Percentiles rank a stretch among this genome's conserved stretches.
phyloP scores from a whole-genome alignment of 2,888 invertebrate genomes.

The Caenorhabditis sp. region DNA sequence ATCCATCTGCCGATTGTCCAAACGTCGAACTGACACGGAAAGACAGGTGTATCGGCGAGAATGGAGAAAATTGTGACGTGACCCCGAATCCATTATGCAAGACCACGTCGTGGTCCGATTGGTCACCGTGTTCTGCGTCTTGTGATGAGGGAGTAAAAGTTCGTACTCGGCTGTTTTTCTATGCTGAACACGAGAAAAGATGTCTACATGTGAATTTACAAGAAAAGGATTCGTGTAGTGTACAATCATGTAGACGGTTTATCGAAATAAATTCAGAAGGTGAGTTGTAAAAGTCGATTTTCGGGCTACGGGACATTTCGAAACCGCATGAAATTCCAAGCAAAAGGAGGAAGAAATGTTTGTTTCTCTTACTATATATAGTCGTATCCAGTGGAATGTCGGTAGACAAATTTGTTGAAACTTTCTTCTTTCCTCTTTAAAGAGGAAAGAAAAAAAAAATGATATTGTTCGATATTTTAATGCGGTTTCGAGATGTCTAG shows the following conservation, averaged over 20 bases:
- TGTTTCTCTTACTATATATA: too few species aligned
- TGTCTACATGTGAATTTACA: conserved; percentile 61
- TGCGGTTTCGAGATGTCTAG: too few species aligned
- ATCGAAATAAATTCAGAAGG: conserved; percentile 67
- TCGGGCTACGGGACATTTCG: too few species aligned
- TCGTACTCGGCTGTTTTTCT: conserved; percentile 69
- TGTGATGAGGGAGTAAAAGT: conserved; percentile 76
- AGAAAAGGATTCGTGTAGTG: conserved; percentile 68
- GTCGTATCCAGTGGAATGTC: too few species aligned
- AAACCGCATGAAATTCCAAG: too few species aligned
- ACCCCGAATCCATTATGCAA: conserved; percentile 69
- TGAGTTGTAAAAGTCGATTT: conserved; percentile 7
- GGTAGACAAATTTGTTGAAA: too few species aligned
- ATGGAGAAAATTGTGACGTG: conserved; percentile 68
- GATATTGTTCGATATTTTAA: too few species aligned
- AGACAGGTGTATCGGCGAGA: conserved; percentile 81
- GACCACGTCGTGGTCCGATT: conserved; percentile 71
- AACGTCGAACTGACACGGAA: conserved; percentile 79
- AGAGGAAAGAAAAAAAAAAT: too few species aligned
- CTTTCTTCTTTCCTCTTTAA: too few species aligned
- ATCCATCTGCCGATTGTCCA: conserved; percentile 72
- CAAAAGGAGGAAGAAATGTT: too few species aligned
- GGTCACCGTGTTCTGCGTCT: conserved; percentile 74
- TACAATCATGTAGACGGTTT: conserved; percentile 65
- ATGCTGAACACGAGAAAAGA: conserved; percentile 66